Conservation (phyloP, 2,113 vertebrate genomes). For the Canis aureus region DNA sequence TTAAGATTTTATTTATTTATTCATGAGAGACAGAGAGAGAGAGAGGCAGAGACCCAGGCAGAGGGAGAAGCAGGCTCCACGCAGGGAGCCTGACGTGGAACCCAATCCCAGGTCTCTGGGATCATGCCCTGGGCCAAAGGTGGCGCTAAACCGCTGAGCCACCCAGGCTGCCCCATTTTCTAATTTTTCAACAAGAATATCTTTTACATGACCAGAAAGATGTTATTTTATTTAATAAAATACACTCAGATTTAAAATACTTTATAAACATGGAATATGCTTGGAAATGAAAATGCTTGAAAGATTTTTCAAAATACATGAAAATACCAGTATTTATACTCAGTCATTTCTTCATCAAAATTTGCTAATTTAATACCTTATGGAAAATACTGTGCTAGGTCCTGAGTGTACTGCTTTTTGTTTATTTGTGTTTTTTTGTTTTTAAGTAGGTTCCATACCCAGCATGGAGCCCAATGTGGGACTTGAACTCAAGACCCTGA, state of each 20-base stretch:
- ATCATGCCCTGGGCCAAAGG: too few species aligned
- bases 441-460: neutral
- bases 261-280: neutral
- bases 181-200: neutral
- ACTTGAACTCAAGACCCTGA: neutral
- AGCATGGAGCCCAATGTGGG: neutral
- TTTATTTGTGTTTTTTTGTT: neutral
- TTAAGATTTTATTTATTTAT: too few species aligned
- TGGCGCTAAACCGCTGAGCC: too few species aligned
- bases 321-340: neutral
- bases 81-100: too few species aligned
- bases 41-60: too few species aligned
- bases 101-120: too few species aligned
- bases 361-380: slow-evolving; percentile 2
- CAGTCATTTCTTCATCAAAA: slow-evolving; percentile 19
- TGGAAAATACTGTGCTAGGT: neutral
- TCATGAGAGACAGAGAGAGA: too few species aligned
- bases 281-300: slow-evolving; percentile 18
- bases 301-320: slow-evolving; percentile 34
- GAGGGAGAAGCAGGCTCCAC: too few species aligned
- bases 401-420: neutral
- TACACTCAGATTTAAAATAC: slow-evolving; percentile 1
- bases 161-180: too few species aligned
- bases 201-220: neutral
- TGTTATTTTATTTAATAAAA: slow-evolving; percentile 6